Conservation (phyloP, 1,140 invertebrate genomes). For the Drepana arcuata region DNA sequence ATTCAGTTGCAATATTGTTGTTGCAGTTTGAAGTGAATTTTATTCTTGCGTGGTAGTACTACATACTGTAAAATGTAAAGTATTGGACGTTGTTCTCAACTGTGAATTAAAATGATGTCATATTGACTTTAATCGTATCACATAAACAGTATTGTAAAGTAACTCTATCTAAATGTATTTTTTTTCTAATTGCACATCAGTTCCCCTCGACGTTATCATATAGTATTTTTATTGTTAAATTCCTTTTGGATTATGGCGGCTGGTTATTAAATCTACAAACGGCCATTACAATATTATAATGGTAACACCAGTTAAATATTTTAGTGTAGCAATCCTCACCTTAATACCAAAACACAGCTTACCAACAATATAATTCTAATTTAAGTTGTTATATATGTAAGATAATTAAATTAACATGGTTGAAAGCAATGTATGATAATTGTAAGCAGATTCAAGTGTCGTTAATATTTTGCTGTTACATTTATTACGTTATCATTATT, state of each 20-base stretch:
- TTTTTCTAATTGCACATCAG: too few species aligned
- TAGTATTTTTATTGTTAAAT: too few species aligned
- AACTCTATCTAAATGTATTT: too few species aligned
- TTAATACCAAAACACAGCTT: constrained; percentile 71
- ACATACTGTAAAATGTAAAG: constrained; percentile 19
- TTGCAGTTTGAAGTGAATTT: constrained; percentile 39
- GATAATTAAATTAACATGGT: constrained; percentile 48
- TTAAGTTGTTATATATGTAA: constrained; percentile 68
- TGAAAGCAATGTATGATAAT: constrained; percentile 51
- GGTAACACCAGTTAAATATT: too few species aligned
- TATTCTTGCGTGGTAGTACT: constrained; percentile 36
- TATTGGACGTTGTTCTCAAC: constrained; percentile 29
- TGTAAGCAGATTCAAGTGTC: constrained; percentile 40
- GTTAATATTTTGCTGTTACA: constrained; percentile 63
- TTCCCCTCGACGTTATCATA: too few species aligned
- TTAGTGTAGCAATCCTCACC: constrained; percentile 63
- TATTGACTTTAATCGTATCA: too few species aligned
- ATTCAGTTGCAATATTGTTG: constrained; percentile 31
- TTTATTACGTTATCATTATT: constrained; percentile 53
- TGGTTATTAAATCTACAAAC: too few species aligned
- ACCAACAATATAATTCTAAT: constrained; percentile 65
- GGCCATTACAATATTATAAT: constrained; percentile 15
- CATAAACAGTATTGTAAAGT: too few species aligned
- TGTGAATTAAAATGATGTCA: constrained; percentile 5
- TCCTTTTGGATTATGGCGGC: too few species aligned